Base-by-base conservation (phyloP, 2,113 vertebrate species). In the Rhadina sibilatrix region DNA sequence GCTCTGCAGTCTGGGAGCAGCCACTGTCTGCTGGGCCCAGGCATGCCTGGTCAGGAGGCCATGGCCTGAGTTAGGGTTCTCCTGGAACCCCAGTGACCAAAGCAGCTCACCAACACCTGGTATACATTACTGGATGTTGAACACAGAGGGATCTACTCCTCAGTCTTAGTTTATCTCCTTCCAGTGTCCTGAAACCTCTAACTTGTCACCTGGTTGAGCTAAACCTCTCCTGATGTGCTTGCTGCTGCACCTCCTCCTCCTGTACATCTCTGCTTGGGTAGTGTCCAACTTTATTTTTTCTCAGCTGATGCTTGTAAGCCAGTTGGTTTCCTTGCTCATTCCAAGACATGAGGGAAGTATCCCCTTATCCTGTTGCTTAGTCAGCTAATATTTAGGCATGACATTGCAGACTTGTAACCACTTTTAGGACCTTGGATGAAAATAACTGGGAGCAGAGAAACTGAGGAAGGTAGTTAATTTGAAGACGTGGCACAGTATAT, bases 121-220 rank as follows among this genome's bases (percentile, higher is more conserved):
- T 1, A 3, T 2, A 0, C 3, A 1, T 21, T 49, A 7, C 19
- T 52, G 28, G 7, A 10, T 70, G 28, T 27, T 65, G 81, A 84
- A n/a, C 46, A 33, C 25, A 24, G 40, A 74, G 19, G 15, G 66
- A 70, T 27, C 13, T 33, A 3, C 30, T 60, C 61, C 46, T 60
- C 12, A 44, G 40, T 47, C 49, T 88, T n/a, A 37, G 25, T 46
- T 65, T 74, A 38, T 37, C 42, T 61, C 38, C 8, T 5, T 19
- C 27, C 31, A n/a, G 15, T 30, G 47, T 78, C 28, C 56, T 35
- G 30, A 57, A 93, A 61, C 5, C 5, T 77, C 53, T 37, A 28
- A 8, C 23, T 38, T n/a, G 28, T 40, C 31, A 61, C 11, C 46
- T 35, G 10, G 6, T 61, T 53, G 47, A 70, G 57, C 13, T 42